A percentile compares a stretch with the other conserved stretches of the same genome.
phyloP scores from a whole-genome alignment of 30 jellyfish, hydroid and myxozoan species.

The Chrysaora quinquecirrha region DNA sequence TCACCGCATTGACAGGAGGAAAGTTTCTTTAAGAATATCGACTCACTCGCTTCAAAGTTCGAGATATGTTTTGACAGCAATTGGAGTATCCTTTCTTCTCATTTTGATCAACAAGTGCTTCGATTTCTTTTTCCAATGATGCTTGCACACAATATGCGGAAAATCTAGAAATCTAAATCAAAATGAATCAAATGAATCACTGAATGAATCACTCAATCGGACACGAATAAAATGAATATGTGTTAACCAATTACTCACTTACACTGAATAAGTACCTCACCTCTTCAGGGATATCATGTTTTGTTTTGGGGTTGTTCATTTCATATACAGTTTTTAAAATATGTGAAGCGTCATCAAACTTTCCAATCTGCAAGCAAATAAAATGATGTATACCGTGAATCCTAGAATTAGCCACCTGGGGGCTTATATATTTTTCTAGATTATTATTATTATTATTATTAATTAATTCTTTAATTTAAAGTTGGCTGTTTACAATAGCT shows the following conservation, averaged over 20 bases:
- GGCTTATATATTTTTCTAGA: too few species aligned
- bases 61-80: too few species aligned
- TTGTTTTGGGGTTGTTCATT: constrained; percentile 41
- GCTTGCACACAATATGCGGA: constrained; percentile 54
- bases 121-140: constrained; percentile 8
- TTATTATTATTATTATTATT: too few species aligned
- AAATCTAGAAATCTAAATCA: constrained; percentile 27
- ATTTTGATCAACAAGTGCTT: too few species aligned
- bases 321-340: constrained; percentile 57
- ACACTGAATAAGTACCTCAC: constrained; percentile 5
- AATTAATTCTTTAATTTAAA: too few species aligned
- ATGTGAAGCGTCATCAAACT: constrained; percentile 66
- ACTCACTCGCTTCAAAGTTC: too few species aligned
- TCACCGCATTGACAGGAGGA: too few species aligned
- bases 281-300: constrained; percentile 62
- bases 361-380: constrained; percentile 54
- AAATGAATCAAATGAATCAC: not conserved
- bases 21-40: too few species aligned
- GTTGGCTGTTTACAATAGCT: too few species aligned
- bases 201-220: not conserved
- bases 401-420: not conserved
- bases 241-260: not conserved
- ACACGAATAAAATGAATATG: not conserved
- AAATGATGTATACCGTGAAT: not conserved
- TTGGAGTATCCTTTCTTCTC: too few species aligned